phyloP scores from a whole-genome alignment of 2,888 invertebrate genomes.

The Himalopsyche kuldschensis region DNA sequence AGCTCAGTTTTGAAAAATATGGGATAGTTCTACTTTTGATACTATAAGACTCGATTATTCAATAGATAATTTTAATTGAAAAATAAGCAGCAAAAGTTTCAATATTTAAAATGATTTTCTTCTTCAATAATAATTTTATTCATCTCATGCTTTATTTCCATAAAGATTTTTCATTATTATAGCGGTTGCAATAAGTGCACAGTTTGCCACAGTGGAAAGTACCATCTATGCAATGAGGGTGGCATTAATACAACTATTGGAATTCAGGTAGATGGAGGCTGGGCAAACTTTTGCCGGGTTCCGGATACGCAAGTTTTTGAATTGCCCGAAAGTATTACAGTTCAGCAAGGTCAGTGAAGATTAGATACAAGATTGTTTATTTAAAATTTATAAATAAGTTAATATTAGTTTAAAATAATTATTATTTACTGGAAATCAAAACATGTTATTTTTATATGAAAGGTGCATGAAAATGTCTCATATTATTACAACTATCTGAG shows the following conservation, averaged over 20 bases:
- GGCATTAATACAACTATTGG: constrained; percentile 68
- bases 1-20: too few species aligned
- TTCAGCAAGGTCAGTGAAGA: constrained; percentile 58
- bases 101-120: not conserved
- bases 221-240: constrained; percentile 65
- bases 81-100: not conserved
- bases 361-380: not conserved
- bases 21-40: too few species aligned
- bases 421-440: not conserved
- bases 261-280: constrained; percentile 68
- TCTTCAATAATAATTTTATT: not conserved
- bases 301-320: constrained; percentile 65
- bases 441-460: not conserved
- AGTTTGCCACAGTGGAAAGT: constrained; percentile 64
- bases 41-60: too few species aligned
- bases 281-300: constrained; percentile 66
- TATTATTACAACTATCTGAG: too few species aligned
- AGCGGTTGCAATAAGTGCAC: constrained; percentile 66
- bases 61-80: too few species aligned
- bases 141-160: not conserved
- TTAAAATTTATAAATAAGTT: not conserved
- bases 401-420: not conserved
- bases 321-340: constrained; percentile 59
- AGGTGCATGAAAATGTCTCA: not conserved
- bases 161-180: not conserved